Evolutionary conservation across 2,888 invertebrate genomes (phyloP).

Genomic region (Orgyia antiqua): DNA sequence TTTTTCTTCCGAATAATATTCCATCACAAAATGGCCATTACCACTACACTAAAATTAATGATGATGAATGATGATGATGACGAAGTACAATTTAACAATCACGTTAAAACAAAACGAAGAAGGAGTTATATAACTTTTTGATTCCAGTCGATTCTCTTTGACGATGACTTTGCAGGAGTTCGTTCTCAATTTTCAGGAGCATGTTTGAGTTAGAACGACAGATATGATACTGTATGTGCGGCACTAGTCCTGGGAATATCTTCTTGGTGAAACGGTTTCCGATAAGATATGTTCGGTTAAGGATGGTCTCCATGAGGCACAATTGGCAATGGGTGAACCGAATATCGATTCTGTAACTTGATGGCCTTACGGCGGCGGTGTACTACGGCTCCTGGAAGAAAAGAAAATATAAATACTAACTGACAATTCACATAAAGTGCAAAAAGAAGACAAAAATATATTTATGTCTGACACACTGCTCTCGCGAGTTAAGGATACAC

Average conservation of each 20-base stretch:
- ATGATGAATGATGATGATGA: constrained; percentile 34
- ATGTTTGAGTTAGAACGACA: constrained; percentile 72
- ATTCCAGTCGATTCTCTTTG: constrained; percentile 91
- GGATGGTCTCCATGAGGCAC: constrained; percentile 55
- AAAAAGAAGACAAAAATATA: no score
- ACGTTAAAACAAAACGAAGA: constrained; percentile 90
- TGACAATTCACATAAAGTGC: neutral
- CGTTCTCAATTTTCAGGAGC: constrained; percentile 85
- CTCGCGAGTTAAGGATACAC: no score
- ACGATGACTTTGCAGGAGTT: constrained; percentile 87
- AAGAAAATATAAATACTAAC: constrained; percentile 1
- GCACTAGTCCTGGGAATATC: constrained; percentile 39
- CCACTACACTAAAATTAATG: constrained; percentile 45
- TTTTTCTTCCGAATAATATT: constrained; percentile 42
- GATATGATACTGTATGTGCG: constrained; percentile 54
- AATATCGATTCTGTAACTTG: constrained; percentile 29
- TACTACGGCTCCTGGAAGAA: constrained; percentile 67
- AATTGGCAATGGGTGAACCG: constrained; percentile 28
- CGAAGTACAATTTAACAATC: constrained; percentile 8
- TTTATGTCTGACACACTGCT: no score
- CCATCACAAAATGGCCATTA: constrained; percentile 58
- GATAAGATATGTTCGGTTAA: constrained; percentile 45
- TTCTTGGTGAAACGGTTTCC: constrained; percentile 51
- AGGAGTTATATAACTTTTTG: constrained; percentile 91
- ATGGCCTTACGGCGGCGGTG: constrained; percentile 24